Percentiles rank a stretch among this genome's conserved stretches.
Evolutionary conservation across 2,113 vertebrate species (phyloP).

Genomic region (Albula goreensis): DNA sequence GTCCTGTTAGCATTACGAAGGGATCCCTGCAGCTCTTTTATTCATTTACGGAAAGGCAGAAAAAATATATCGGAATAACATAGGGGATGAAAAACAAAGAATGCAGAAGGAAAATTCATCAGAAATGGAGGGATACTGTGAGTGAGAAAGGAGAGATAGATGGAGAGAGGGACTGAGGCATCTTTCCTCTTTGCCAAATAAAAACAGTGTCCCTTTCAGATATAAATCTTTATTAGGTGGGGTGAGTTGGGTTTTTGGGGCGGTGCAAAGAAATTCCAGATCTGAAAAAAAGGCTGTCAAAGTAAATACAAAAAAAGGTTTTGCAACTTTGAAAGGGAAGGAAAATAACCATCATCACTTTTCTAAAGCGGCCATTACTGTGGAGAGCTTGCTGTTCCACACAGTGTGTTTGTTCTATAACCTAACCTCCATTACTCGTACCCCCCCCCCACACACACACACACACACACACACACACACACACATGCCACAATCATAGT

Average conservation of each 20-base stretch:
- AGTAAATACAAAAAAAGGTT: constrained; percentile 13
- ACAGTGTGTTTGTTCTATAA: constrained; percentile 38
- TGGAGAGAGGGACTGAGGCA: constrained; percentile 19
- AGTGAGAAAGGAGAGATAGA: neutral
- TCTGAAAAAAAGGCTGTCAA: neutral
- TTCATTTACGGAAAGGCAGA: neutral
- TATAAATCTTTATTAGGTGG: constrained; percentile 26
- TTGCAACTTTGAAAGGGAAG: neutral
- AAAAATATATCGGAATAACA: neutral
- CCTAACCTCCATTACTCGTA: constrained; percentile 22
- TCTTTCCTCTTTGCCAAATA: neutral
- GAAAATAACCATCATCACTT: neutral
- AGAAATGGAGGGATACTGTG: neutral
- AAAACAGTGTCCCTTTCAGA: neutral
- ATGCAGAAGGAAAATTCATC: neutral
- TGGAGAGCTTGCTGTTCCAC: constrained; percentile 43
- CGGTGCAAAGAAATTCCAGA: constrained; percentile 22
- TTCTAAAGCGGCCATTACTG: constrained; percentile 40
- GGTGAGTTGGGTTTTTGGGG: neutral
- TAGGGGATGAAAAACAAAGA: neutral
- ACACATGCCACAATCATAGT: constrained; percentile 31
- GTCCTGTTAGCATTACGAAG: neutral
- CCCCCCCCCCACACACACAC: constrained; percentile 21
- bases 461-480: too few species aligned
- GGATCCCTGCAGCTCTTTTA: constrained; percentile 1